Evolutionary conservation across 2,797 vertebrate species (phyloP).

Genomic region (Columba guinea): DNA sequence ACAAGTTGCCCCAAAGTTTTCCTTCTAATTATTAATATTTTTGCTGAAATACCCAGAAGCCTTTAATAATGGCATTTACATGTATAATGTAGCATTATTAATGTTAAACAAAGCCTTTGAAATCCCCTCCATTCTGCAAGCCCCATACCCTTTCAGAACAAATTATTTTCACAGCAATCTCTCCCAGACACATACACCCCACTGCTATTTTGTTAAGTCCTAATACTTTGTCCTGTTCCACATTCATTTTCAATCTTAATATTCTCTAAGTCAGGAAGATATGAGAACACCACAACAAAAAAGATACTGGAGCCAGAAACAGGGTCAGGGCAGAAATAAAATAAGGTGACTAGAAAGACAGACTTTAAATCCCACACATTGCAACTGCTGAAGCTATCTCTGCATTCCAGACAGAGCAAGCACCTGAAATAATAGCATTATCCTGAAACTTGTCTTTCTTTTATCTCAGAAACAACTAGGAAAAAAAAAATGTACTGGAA

Average conservation of each 20-base stretch:
- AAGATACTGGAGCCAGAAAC: not conserved
- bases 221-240: not conserved
- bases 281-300: not conserved
- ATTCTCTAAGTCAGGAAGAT: not conserved
- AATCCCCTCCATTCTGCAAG: not conserved
- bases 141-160: not conserved
- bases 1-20: slow-evolving; percentile 23
- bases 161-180: slow-evolving; percentile 46
- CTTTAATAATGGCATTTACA: slow-evolving; percentile 46
- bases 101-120: slow-evolving; percentile 31
- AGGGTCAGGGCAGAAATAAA: not conserved
- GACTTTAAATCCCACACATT: not conserved
- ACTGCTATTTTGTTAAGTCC: not conserved
- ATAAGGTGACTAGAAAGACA: not conserved
- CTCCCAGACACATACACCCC: not conserved
- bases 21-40: slow-evolving; percentile 54
- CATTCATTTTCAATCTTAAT: not conserved
- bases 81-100: slow-evolving; percentile 47
- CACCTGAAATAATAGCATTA: not conserved
- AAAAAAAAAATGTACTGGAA: not conserved
- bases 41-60: slow-evolving; percentile 13
- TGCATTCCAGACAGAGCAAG: not conserved
- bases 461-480: not conserved
- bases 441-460: not conserved
- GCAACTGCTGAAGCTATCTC: not conserved